phyloP scores from a whole-genome alignment of 1,140 invertebrate species.

The Camponotus pennsylvanicus region DNA sequence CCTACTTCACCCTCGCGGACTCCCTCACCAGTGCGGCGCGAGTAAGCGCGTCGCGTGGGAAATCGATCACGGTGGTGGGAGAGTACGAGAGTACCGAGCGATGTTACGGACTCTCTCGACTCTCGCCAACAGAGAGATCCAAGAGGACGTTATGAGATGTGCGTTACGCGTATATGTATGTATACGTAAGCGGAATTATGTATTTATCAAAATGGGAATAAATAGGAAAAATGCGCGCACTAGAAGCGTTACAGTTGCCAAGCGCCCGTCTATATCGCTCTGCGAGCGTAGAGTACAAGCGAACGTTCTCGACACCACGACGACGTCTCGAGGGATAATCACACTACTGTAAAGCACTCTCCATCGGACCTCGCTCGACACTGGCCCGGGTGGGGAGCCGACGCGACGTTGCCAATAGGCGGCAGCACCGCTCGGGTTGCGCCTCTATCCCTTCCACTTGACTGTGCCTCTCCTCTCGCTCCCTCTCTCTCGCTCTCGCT shows the following conservation, averaged over 20 bases:
- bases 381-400: slow-evolving; percentile 76
- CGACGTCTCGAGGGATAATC: slow-evolving; percentile 69
- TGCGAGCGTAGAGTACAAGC: background rate
- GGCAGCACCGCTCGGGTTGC: slow-evolving; percentile 76
- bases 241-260: no score
- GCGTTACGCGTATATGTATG: no score
- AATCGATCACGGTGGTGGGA: slow-evolving; percentile 62
- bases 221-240: background rate
- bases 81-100: slow-evolving; percentile 43
- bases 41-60: slow-evolving; percentile 63
- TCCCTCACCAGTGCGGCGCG: slow-evolving; percentile 57
- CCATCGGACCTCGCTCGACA: slow-evolving; percentile 73
- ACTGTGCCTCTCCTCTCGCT: slow-evolving; percentile 18
- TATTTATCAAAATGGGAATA: background rate
- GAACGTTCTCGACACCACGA: background rate
- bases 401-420: slow-evolving; percentile 77
- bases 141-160: background rate
- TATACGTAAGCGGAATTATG: background rate
- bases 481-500: background rate
- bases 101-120: slow-evolving; percentile 3
- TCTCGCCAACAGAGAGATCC: background rate
- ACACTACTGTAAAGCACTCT: slow-evolving; percentile 65
- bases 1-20: slow-evolving; percentile 50
- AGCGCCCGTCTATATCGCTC: no score
- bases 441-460: slow-evolving; percentile 53